Base-by-base conservation (phyloP, 2,113 vertebrate species). In the Scatophagus argus region DNA sequence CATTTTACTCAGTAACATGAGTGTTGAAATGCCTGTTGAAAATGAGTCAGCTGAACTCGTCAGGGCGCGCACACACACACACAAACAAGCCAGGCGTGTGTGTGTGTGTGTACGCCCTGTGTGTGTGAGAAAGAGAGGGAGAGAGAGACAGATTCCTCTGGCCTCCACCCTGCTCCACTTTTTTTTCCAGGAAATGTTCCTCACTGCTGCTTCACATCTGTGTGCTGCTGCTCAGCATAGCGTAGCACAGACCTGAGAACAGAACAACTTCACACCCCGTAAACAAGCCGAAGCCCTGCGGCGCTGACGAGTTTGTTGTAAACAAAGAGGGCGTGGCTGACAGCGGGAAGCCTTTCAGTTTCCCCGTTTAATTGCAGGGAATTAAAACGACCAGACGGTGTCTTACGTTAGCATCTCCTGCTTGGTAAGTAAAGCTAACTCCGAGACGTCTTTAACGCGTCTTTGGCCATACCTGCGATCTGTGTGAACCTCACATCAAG, bases 81-180 rank as follows among this genome's bases (percentile, higher is more conserved):
- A 43, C 43, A 31, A 43, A 11, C 32, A 23, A 8, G 29, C 25
- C n/a, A n/a, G n/a, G 39, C 14, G 52, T 55, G 31, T 58, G 49
- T 11, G 44, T 38, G 10, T n/a, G 7, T 44, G 65, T 41, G 54
- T 51, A 52, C 32, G 32, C n/a, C n/a, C n/a, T 43, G 49, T 13
- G 39, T 13, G 56, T 27, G 34, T n/a, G 23, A n/a, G n/a, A n/a
- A n/a, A n/a, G n/a, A n/a, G n/a, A n/a, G n/a, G n/a, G n/a, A n/a
- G n/a, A n/a, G n/a, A n/a, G n/a, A n/a, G n/a, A 9, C 5, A 63
- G 82, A 81, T 72, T 86, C 74, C 70, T 32, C 17, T 19, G 75
- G 77, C 76, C 87, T 91, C 87, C 91, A 89, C 88, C 91, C 90
- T 81, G 56, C 55, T 74, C 25, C 47, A 1, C 38, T 27, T 4